Conservation (phyloP, 2,113 vertebrate species). For the Pygoscelis adeliae region DNA sequence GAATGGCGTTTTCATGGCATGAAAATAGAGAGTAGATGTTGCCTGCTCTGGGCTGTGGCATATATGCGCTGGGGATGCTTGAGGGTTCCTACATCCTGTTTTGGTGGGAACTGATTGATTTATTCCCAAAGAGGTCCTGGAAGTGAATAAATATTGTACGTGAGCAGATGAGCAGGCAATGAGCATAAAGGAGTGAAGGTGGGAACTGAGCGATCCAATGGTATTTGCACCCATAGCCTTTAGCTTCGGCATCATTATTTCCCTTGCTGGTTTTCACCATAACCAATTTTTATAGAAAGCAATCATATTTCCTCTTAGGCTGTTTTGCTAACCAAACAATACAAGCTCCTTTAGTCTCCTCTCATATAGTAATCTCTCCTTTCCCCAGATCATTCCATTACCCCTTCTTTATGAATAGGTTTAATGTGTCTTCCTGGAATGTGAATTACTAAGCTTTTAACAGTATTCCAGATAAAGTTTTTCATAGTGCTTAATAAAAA, state of each 20-base stretch:
- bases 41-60: not conserved
- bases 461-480: not conserved
- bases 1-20: not conserved
- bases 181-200: not conserved
- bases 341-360: not conserved
- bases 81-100: not conserved
- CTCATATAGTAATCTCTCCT: not conserved
- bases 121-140: not conserved
- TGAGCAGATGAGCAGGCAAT: not conserved
- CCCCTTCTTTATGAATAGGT: not conserved
- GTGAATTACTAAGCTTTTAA: not conserved
- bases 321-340: not conserved
- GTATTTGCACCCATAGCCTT: not conserved
- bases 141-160: not conserved
- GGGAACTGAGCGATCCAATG: not conserved
- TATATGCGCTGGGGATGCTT: not conserved
- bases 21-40: not conserved
- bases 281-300: not conserved
- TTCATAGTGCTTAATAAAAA: not conserved
- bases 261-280: not conserved
- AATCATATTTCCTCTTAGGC: not conserved
- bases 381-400: not conserved
- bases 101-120: not conserved
- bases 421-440: not conserved
- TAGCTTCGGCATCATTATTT: not conserved